Evolutionary conservation across 2,888 invertebrate genomes (phyloP).

Genomic region (Spodoptera littoralis): DNA sequence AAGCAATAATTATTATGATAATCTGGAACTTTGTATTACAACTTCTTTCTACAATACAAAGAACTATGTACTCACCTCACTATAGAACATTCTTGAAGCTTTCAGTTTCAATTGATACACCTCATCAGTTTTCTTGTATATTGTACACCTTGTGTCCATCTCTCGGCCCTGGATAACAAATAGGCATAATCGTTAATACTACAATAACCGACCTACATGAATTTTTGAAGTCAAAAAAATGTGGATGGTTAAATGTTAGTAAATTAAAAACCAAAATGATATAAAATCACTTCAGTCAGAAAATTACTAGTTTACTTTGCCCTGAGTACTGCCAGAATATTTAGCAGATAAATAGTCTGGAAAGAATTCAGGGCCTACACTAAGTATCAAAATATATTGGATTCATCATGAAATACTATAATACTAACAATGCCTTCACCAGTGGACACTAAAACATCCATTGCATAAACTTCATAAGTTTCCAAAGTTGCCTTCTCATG

Average conservation of each 20-base stretch:
- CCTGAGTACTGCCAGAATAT: constrained; percentile 77
- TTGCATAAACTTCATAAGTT: constrained; percentile 98
- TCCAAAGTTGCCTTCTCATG: constrained; percentile 99
- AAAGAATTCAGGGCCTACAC: constrained; percentile 74
- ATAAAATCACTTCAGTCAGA: constrained; percentile 64
- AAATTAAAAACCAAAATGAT: constrained; percentile 66
- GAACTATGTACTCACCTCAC: constrained; percentile 88
- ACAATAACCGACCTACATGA: no score
- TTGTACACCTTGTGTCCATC: constrained; percentile 97
- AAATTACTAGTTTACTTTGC: constrained; percentile 66
- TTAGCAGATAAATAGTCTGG: constrained; percentile 61
- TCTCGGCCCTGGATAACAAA: constrained; percentile 92
- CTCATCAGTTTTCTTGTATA: constrained; percentile 99
- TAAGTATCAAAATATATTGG: no score
- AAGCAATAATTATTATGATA: constrained; percentile 11
- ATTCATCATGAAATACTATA: no score
- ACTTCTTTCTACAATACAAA: constrained; percentile 1
- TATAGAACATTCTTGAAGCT: constrained; percentile 97
- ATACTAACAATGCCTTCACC: constrained; percentile 96
- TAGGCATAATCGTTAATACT: not conserved
- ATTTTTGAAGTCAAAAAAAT: not conserved
- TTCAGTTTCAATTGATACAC: constrained; percentile 99
- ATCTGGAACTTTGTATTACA: constrained; percentile 19
- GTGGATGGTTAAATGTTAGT: constrained; percentile 61
- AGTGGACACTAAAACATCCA: constrained; percentile 98